Percentiles rank a stretch among this genome's conserved stretches.
Evolutionary conservation across 2,888 invertebrate genomes (phyloP).

Genomic region (Scaptodrosophila latifasciaeformis): DNA sequence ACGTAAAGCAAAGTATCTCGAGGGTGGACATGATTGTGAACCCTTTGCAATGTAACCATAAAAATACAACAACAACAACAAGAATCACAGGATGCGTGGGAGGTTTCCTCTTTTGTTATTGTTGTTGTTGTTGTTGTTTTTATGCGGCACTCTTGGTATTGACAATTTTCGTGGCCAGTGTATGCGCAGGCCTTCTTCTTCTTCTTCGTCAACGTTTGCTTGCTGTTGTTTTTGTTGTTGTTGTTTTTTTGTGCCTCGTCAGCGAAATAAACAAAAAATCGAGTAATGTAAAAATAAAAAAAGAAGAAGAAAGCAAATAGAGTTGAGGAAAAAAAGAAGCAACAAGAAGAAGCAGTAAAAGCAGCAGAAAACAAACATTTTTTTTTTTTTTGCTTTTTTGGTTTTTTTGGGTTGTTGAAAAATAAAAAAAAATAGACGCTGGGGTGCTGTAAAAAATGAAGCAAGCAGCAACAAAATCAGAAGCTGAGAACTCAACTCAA

Average conservation of each 20-base stretch:
- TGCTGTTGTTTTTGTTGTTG: constrained; percentile 19
- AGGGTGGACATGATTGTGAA: constrained; percentile 55
- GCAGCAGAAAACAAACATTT: constrained; percentile 56
- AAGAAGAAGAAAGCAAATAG: constrained; percentile 45
- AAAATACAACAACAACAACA: constrained; percentile 32
- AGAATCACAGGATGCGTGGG: constrained; percentile 52
- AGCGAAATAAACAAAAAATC: constrained; percentile 68
- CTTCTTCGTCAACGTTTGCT: constrained; percentile 25
- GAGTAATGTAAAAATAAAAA: constrained; percentile 41
- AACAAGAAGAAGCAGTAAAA: constrained; percentile 56
- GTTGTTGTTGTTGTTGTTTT: background rate
- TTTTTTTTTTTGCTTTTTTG: constrained; percentile 30
- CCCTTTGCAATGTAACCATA: constrained; percentile 48
- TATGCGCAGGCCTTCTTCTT: background rate
- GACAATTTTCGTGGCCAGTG: constrained; percentile 60
- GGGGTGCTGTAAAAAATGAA: constrained; percentile 69
- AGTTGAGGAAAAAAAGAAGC: constrained; percentile 37
- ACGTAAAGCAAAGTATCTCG: constrained; percentile 14
- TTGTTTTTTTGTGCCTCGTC: constrained; percentile 56
- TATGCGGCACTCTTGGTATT: constrained; percentile 40
- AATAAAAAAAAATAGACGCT: constrained; percentile 56
- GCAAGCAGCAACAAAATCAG: constrained; percentile 5
- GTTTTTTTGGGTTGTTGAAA: constrained; percentile 17
- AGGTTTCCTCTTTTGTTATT: constrained; percentile 6
- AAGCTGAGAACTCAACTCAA: constrained; percentile 29